Evolutionary conservation across 2,888 invertebrate species (phyloP), one percentile per base, ranked within the genome.

Genomic region (Hemistola chrysoprasaria): DNA sequence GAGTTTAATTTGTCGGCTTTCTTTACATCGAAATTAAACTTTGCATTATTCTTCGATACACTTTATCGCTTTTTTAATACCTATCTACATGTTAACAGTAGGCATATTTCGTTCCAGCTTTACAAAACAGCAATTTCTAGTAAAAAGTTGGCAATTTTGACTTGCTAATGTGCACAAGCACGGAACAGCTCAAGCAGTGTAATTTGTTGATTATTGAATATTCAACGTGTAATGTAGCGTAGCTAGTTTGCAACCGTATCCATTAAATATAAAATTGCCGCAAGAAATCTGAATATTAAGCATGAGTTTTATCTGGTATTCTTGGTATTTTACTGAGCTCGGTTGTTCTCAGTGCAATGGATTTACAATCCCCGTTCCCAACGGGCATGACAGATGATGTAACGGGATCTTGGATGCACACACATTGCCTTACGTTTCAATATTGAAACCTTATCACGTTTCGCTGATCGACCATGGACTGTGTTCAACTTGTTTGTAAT

Each of bases 1-100:
- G 60, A 61, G 70, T 63, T 59, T 59, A 60, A 56, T 58, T 62
- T 62, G 56, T 62, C 56, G 55, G 56, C 59, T 58, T 58, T 45
- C 51, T 50, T 67, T 65, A 59, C 56, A 59, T 59, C 58, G 57
- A 58, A 59, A 62, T 58, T 44, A 59, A 61, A 59, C 53, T 56
- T 59, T 38, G 46, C 48, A 49, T 36, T 53, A 40, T 53, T 50
- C 59, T 11, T 29, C 33, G 32, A 39, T 39, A 40, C 23, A 22
- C 33, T 29, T 38, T 11, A 35, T 36, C 22, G 25, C 22, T 33
- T 40, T 36, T 34, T 36, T 34, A 51, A 34, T 30, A 26, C 34
- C 30, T 34, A 11, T 22, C n/a, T n/a, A n/a, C n/a, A n/a, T n/a
- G n/a, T n/a, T n/a, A n/a, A n/a, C n/a, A n/a, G 8, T 8, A 3